phyloP scores from a whole-genome alignment of 2,888 invertebrate genomes.

The Lasius fuliginosus region DNA sequence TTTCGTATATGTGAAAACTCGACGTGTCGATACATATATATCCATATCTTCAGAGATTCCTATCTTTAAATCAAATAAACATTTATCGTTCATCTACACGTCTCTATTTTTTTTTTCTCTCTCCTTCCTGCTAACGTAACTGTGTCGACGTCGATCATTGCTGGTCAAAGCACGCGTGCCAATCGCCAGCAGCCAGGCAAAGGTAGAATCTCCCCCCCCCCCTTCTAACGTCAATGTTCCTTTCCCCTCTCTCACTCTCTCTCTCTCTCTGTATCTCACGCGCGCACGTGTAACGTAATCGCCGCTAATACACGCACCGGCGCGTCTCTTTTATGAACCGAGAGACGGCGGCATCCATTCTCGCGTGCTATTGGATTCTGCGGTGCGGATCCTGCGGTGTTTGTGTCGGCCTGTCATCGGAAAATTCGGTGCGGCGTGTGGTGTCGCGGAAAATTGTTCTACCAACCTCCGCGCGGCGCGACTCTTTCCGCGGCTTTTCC shows the following conservation, averaged over 20 bases:
- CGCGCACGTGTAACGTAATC: conserved; percentile 47
- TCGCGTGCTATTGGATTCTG: conserved; percentile 31
- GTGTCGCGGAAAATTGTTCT: conserved; percentile 43
- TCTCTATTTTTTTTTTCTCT: background rate
- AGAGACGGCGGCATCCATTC: conserved; percentile 4
- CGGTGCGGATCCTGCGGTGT: conserved; percentile 20
- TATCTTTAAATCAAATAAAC: background rate
- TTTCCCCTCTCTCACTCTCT: background rate
- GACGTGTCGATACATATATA: background rate
- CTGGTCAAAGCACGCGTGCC: conserved; percentile 52
- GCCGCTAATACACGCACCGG: conserved; percentile 47
- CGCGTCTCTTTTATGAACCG: conserved; percentile 25
- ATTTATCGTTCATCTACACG: background rate
- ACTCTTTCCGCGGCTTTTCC: background rate
- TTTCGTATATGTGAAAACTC: background rate
- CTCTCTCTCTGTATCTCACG: background rate
- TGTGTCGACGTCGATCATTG: conserved; percentile 3
- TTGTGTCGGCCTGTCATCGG: background rate
- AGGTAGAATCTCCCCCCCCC: background rate
- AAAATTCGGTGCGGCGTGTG: conserved; percentile 41
- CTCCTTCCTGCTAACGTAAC: background rate
- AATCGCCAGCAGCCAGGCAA: conserved; percentile 21
- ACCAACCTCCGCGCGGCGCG: background rate
- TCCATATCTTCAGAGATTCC: background rate
- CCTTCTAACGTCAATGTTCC: background rate